These are phyloP conservation scores for Caenorhabditis japonica DNA, from an alignment of 2,888 invertebrate species.

Conservation along the genomic window DNA sequence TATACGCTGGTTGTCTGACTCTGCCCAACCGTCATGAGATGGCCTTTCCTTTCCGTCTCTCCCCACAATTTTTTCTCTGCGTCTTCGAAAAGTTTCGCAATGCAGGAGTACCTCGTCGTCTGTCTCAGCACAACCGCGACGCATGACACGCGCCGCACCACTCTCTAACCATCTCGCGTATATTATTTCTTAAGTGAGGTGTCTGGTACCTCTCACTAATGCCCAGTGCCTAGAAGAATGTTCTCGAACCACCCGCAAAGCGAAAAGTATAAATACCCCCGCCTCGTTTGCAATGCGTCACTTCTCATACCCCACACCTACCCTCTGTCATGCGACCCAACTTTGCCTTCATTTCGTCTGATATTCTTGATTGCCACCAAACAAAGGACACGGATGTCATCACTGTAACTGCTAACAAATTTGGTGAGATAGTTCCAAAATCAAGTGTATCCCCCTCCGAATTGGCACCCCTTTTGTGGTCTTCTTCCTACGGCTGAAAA, in stretches of 20 bases:
- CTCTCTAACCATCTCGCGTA: slow-evolving; percentile 4
- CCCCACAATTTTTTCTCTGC: neutral
- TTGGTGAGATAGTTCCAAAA: slow-evolving; percentile 37
- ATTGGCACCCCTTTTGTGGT: slow-evolving; percentile 4
- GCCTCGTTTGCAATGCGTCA: slow-evolving; percentile 6
- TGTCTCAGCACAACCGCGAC: slow-evolving; percentile 23
- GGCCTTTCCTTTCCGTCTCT: slow-evolving; percentile 1
- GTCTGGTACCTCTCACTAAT: slow-evolving; percentile 3
- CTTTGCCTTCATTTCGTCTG: neutral
- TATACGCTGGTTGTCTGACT: too few species aligned
- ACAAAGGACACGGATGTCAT: slow-evolving; percentile 13
- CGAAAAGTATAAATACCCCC: slow-evolving; percentile 30
- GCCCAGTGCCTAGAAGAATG: slow-evolving; percentile 23
- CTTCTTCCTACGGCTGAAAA: slow-evolving; percentile 28
- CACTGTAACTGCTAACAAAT: slow-evolving; percentile 6
- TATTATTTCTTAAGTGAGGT: neutral
- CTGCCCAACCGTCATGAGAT: too few species aligned
- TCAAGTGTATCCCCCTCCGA: slow-evolving; percentile 3
- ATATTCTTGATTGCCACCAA: slow-evolving; percentile 1
- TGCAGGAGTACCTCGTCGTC: too few species aligned
- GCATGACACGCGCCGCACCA: slow-evolving; percentile 19
- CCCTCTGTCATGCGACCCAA: neutral
- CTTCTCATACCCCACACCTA: neutral
- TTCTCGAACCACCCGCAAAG: slow-evolving; percentile 24
- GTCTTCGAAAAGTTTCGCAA: too few species aligned